These are phyloP conservation scores for Macaria liturata DNA, from an alignment of 2,888 invertebrate species.

Conservation along the genomic window DNA sequence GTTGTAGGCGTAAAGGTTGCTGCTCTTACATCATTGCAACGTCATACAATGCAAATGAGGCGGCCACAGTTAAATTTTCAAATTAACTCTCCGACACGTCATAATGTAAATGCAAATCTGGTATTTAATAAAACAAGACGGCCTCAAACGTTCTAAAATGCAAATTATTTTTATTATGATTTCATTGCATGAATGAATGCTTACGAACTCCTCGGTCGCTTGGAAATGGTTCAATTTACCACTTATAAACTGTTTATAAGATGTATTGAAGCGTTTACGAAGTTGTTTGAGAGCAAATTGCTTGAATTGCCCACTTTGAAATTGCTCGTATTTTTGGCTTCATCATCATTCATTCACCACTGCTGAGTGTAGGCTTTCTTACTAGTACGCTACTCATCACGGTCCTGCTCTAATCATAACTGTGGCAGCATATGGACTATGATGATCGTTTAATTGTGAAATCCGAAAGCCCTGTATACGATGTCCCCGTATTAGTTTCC, in stretches of 20 bases:
- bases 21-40: slow-evolving; percentile 57
- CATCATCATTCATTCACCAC: no score
- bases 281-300: neutral
- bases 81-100: slow-evolving; percentile 31
- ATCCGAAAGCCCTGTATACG: slow-evolving; percentile 1
- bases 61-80: slow-evolving; percentile 24
- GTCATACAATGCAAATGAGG: slow-evolving; percentile 38
- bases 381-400: no score
- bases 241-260: slow-evolving; percentile 13
- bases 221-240: slow-evolving; percentile 16
- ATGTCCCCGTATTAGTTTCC: slow-evolving; percentile 26
- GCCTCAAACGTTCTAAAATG: slow-evolving; percentile 34
- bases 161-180: slow-evolving; percentile 24
- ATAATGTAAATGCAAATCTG: slow-evolving; percentile 32
- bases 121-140: slow-evolving; percentile 33
- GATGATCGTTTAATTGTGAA: no score
- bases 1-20: slow-evolving; percentile 70
- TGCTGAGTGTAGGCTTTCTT: no score
- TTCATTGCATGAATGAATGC: slow-evolving; percentile 16
- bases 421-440: no score
- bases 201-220: slow-evolving; percentile 8
- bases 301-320: neutral
- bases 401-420: no score
- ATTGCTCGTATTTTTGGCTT: no score
- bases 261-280: slow-evolving; percentile 8